Evolutionary conservation across 2,888 invertebrate species (phyloP), one percentile per base, ranked within the genome.

Genomic region (Amiota minor): DNA sequence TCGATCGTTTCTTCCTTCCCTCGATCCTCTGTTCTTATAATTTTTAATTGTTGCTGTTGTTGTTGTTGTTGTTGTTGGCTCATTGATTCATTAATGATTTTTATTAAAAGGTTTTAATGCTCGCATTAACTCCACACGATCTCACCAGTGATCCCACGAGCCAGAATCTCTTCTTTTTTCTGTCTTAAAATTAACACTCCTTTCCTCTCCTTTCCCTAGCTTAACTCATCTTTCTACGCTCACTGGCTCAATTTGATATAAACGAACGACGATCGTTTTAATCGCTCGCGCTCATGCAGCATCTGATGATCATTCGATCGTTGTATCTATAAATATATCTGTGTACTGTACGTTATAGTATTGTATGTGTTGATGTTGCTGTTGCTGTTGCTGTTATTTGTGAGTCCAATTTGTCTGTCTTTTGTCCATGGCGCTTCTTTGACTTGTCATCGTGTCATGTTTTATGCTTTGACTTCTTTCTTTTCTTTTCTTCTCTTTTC

Each of bases 31-130:
- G 23, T 53, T 12, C 46, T 12, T 64, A n/a, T 35, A 35, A 35
- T 45, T 45, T 65, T 46, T 49, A 11, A 10, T 16, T 47, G 47
- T 49, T 16, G 47, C n/a, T 16, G 46, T 47, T 65, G 46, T 64
- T 74, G 50, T 23, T 53, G 67, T 67, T 73, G 12, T 14, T 59
- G 72, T 70, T 74, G 72, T 47, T 70, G 76, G 81, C 81, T 86
- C 84, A 83, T 84, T 84, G 83, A 84, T 85, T 84, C 85, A 83
- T 84, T 85, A 86, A 85, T 84, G 84, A 84, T 83, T 84, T 85
- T 86, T 85, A 87, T 87, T 87, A 87, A 87, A 87, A 87, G 87
- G 87, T 85, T 87, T 86, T 86, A 86, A 86, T 86, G 84, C 86
- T 87, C 86, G 79, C 86, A 86, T 87, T 86, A 87, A 86, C 86